Base-by-base conservation (phyloP, 2,888 invertebrate genomes). In the Spilosoma lubricipeda region DNA sequence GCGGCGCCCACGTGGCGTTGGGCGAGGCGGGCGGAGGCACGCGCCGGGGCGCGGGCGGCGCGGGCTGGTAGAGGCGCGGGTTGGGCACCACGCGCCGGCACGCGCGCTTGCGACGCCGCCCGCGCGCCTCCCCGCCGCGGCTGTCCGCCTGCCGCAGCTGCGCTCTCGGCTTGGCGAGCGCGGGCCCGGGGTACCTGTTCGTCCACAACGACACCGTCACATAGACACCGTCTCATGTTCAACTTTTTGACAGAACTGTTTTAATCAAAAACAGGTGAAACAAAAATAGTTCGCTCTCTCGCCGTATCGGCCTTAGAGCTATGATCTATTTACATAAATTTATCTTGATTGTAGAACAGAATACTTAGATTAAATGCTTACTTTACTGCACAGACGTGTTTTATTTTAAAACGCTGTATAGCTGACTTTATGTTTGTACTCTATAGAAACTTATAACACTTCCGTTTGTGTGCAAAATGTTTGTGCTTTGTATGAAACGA, bases 61-160 rank as follows among this genome's bases (percentile, higher is more conserved):
- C 89, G 27, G 93, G 92, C 79, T 90, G 89, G 89, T 94, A 94
- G 79, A 94, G 88, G 18, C 94, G 92, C 78, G 93, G 80, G 89
- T 93, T 94, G 74, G 94, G 93, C 79, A 91, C 89, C 67, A 80
- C 86, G 13, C 88, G 88, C 45, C 86, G 86, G 76, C 85, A 89
- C 74, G 84, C 82, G 76, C 86, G 89, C 78, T 86, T 88, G 67
- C 80, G 85, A 56, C 86, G 86, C 33, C 84, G 82, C 33, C 78
- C 80, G 42, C 85, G 86, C 23, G 74, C 72, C 71, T 83, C 76
- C 52, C 73, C 69, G 64, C 76, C 80, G 9, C 63, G 45, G 15
- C 52, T 56, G 52, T 81, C 81, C 42, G 27, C 59, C 18, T 52
- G 30, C 48, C 77, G 77, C 23, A n/a, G 59, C 0, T 67, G 69